Evolutionary conservation across 2,113 vertebrate species (phyloP).

Genomic region (Pluvialis apricaria): DNA sequence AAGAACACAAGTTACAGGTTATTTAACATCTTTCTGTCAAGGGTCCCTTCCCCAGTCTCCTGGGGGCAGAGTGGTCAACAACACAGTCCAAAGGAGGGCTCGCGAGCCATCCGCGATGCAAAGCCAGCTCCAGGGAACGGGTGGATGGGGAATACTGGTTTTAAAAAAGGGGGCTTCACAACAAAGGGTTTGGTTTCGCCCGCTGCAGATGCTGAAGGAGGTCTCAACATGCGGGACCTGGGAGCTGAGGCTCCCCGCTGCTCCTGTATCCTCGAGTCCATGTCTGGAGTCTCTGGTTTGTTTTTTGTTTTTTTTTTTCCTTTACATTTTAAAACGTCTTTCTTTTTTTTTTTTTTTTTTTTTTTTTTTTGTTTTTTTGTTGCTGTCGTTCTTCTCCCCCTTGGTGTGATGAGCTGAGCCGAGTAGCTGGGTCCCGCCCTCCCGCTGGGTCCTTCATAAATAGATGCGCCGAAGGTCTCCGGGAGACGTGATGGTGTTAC

Average conservation of each 20-base stretch:
- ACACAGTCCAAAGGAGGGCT: conserved; percentile 48
- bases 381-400: conserved; percentile 46
- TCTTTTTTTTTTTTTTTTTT: not conserved
- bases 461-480: conserved; percentile 98
- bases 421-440: conserved; percentile 15
- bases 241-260: conserved; percentile 30
- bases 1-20: conserved; percentile 66
- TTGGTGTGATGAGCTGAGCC: conserved; percentile 35
- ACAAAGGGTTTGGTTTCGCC: conserved; percentile 50
- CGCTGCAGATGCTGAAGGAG: conserved; percentile 40
- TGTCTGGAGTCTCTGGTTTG: conserved; percentile 46
- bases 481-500: conserved; percentile 98
- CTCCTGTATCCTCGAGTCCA: conserved; percentile 54
- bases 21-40: conserved; percentile 54
- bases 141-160: conserved; percentile 35
- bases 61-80: conserved; percentile 27
- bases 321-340: conserved; percentile 46
- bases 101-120: not conserved
- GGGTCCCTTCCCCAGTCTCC: conserved; percentile 61
- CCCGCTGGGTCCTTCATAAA: conserved; percentile 82
- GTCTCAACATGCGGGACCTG: not conserved
- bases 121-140: conserved; percentile 42
- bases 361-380: not conserved
- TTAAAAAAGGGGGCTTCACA: conserved; percentile 61
- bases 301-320: not conserved